Base-by-base conservation (phyloP, 2,888 invertebrate genomes). In the Temnothorax ravouxi region DNA sequence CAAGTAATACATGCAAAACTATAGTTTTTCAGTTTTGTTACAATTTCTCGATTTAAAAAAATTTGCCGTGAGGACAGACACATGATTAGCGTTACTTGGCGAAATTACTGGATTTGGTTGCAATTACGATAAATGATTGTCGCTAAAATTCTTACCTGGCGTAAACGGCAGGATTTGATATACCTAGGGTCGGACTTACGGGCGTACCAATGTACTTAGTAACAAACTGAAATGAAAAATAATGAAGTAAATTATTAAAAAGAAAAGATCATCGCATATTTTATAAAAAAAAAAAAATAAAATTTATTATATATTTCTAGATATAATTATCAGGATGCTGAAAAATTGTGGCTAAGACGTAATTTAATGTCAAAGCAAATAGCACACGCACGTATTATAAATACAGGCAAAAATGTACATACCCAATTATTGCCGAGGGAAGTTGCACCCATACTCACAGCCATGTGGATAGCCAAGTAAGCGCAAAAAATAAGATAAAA, bases 401-500 rank as follows among this genome's bases (percentile, higher is more conserved):
- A 61, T 21, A 47, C 34, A 18, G 38, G 13, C 15, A 25, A 38
- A n/a, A 50, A 18, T 75, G 50, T 88, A 95, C 95, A 91, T 94
- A 96, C 96, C 94, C 94, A 94, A 91, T 95, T 95, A 83, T 96
- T 95, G 83, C 95, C 94, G 47, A 96, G 94, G 84, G 94, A 94
- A 56, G 95, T 95, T 85, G 95, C 96, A 62, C 97, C 97, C 96
- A 97, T 97, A 84, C 96, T 96, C 67, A 97, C 96, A 67, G 96
- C 95, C 96, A 97, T 97, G 92, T 97, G 97, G 92, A 97, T 95
- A 87, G 97, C 96, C 92, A 98, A 95, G 94, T 98, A 98, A 13
- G 96, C 88, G 91, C 97, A 97, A 94, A 98, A 97, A 2, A 96
- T 87, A 62, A 98, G 94, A 95, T 98, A 98, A 47, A 97, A 92